Conservation (phyloP, 2,113 vertebrate species). For the Pterocles orientalis region DNA sequence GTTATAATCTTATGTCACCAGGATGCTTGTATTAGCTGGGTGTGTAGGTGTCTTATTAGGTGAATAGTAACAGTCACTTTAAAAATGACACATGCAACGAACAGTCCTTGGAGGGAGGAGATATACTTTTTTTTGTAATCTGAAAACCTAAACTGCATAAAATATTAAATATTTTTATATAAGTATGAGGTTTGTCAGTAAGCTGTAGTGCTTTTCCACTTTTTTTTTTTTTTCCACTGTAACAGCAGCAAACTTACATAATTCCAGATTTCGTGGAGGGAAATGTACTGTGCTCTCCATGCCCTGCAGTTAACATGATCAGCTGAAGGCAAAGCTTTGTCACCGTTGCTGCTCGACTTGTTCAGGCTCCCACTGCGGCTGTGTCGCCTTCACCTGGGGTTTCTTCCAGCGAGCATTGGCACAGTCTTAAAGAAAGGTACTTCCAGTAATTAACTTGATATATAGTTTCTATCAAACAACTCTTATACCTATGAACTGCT, state of each 20-base stretch:
- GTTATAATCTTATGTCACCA: slow-evolving; percentile 35
- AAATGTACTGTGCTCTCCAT: not conserved
- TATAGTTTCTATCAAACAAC: not conserved
- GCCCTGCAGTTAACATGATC: not conserved
- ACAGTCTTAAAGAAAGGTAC: not conserved
- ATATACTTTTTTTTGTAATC: not conserved
- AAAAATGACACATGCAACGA: slow-evolving; percentile 28
- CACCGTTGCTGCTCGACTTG: not conserved
- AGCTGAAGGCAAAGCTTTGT: not conserved
- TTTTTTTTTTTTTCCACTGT: not conserved
- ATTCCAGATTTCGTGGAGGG: not conserved
- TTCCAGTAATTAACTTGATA: not conserved
- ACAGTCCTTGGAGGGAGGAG: not conserved
- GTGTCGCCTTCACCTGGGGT: not conserved
- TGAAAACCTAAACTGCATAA: not conserved
- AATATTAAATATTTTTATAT: not conserved
- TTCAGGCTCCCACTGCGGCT: not conserved
- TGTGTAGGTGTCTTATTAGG: slow-evolving; percentile 26
- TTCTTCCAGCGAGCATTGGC: not conserved
- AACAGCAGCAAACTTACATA: not conserved
- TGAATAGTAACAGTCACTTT: slow-evolving; percentile 15
- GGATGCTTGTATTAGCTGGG: slow-evolving; percentile 4
- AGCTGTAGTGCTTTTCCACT: not conserved
- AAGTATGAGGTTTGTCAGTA: not conserved
- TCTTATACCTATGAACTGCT: not conserved